These are phyloP conservation scores for Toxotes lorentzi DNA, from an alignment of 2,797 vertebrate genomes.

Conservation along the genomic window DNA sequence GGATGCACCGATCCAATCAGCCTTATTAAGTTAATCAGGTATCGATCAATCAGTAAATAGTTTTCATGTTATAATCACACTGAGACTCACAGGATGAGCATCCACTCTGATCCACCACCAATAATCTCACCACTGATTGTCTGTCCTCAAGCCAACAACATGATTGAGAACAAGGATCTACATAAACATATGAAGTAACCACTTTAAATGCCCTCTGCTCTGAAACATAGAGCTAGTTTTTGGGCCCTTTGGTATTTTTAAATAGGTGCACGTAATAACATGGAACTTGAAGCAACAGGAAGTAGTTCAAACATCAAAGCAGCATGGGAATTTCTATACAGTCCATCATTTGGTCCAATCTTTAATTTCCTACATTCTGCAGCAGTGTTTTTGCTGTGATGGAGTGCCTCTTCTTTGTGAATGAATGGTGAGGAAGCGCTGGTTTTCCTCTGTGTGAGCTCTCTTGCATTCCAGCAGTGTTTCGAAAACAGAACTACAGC, in stretches of 20 bases:
- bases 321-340: not conserved
- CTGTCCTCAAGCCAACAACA: no score
- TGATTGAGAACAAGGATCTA: no score
- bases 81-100: no score
- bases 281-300: not conserved
- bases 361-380: not conserved
- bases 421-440: conserved; percentile 9
- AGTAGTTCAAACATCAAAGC: not conserved
- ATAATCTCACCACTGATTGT: no score
- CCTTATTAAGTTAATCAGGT: not conserved
- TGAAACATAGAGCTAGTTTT: no score
- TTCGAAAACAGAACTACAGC: conserved; percentile 38
- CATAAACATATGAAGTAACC: no score
- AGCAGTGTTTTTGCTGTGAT: not conserved
- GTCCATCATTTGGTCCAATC: not conserved
- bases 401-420: not conserved
- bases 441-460: conserved; percentile 1
- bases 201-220: no score
- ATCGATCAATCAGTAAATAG: no score
- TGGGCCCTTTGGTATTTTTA: no score
- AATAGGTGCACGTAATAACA: no score
- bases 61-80: no score
- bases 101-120: no score
- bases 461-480: conserved; percentile 21
- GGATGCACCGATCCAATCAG: not conserved